Evolutionary conservation across 2,113 vertebrate species (phyloP).

Genomic region (Macquaria australasica): DNA sequence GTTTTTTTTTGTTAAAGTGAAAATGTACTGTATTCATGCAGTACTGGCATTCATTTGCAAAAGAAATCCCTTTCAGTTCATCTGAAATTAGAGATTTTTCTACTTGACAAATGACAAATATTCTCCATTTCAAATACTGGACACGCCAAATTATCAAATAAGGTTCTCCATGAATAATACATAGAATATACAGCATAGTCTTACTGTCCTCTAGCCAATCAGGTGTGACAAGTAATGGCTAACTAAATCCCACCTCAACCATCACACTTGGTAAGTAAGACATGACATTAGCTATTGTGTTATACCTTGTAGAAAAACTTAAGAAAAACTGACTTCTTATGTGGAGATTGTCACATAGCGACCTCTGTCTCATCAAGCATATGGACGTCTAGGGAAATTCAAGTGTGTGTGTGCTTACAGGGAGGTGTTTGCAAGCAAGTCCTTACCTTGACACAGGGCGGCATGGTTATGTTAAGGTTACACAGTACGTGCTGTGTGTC

Average conservation of each 20-base stretch:
- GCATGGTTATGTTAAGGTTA: slow-evolving; percentile 96
- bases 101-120: background rate
- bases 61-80: background rate
- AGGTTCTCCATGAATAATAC: background rate
- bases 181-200: background rate
- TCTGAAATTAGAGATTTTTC: background rate
- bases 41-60: background rate
- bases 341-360: background rate
- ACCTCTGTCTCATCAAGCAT: slow-evolving; percentile 3
- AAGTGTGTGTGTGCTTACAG: background rate
- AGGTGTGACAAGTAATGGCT: background rate
- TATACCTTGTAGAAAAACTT: background rate
- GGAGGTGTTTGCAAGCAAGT: background rate
- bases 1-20: background rate
- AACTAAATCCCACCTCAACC: background rate
- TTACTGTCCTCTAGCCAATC: background rate
- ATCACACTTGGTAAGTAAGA: background rate
- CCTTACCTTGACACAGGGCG: slow-evolving; percentile 93
- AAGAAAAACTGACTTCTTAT: background rate
- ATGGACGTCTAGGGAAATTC: background rate
- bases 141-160: background rate
- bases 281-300: background rate
- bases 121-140: background rate
- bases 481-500: slow-evolving; percentile 95
- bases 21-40: background rate